Evolutionary conservation across 53 echinoderm and acorn worm species (phyloP).

Genomic region (Henricia sp.): DNA sequence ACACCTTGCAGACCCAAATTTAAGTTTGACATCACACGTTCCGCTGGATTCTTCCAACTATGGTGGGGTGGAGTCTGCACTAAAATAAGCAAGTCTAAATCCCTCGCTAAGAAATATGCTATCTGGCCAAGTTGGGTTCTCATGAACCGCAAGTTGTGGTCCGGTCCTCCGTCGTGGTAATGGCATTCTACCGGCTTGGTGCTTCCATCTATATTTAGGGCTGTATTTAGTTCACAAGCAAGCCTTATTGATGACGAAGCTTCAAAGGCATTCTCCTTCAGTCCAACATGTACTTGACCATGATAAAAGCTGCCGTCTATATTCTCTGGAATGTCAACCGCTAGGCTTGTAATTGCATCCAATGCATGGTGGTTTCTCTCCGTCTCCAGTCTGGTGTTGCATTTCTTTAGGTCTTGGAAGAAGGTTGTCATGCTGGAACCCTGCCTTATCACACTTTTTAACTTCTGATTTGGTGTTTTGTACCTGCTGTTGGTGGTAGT

Average conservation of each 20-base stretch:
- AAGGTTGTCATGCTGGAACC: too few species aligned
- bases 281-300: slow-evolving; percentile 60
- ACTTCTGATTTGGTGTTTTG: too few species aligned
- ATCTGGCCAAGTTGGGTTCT: slow-evolving; percentile 44
- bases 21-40: slow-evolving; percentile 63
- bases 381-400: too few species aligned
- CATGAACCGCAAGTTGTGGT: slow-evolving; percentile 61
- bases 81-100: slow-evolving; percentile 14
- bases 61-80: slow-evolving; percentile 64
- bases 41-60: slow-evolving; percentile 66
- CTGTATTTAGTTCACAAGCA: slow-evolving; percentile 24
- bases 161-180: slow-evolving; percentile 67
- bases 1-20: slow-evolving; percentile 65
- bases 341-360: too few species aligned
- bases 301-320: slow-evolving; percentile 26
- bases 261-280: slow-evolving; percentile 57
- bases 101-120: slow-evolving; percentile 52
- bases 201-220: background rate
- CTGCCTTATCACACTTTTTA: too few species aligned
- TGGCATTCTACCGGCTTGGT: slow-evolving; percentile 52
- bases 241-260: slow-evolving; percentile 41
- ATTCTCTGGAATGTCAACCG: slow-evolving; percentile 42
- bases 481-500: too few species aligned
- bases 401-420: too few species aligned
- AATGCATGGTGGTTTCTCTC: too few species aligned